Conservation (phyloP, 2,113 vertebrate genomes). For the Mellivora capensis region DNA sequence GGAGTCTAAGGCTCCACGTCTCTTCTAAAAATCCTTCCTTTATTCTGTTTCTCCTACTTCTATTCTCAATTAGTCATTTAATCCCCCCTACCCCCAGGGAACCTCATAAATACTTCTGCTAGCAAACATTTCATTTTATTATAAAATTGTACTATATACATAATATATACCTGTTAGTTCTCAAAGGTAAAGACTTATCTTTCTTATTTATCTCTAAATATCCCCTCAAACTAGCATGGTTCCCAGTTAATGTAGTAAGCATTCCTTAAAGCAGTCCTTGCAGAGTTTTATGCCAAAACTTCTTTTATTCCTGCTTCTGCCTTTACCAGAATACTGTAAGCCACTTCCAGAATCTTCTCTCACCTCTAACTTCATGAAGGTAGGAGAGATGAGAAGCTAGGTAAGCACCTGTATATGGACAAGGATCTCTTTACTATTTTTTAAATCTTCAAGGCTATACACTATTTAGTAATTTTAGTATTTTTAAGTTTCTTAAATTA, state of each 20-base stretch:
- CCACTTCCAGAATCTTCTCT: neutral
- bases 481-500: slow-evolving; percentile 10
- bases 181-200: neutral
- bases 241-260: neutral
- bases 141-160: neutral
- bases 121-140: neutral
- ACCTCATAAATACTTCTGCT: neutral
- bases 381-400: neutral
- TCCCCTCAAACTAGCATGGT: neutral
- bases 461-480: neutral
- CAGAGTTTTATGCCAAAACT: neutral
- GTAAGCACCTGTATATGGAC: neutral
- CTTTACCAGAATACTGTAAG: neutral
- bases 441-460: neutral
- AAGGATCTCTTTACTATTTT: neutral
- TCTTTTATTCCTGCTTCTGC: neutral
- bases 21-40: slow-evolving; percentile 5
- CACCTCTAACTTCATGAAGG: neutral
- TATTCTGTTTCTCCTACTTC: neutral
- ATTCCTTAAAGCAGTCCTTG: neutral
- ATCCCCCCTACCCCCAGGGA: neutral
- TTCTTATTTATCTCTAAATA: neutral
- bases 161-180: neutral
- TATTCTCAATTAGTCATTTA: neutral
- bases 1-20: neutral